Evolutionary conservation across 2,113 vertebrate species (phyloP), one percentile per base, ranked within the genome.

Genomic region (Psilopogon haemacephalus): DNA sequence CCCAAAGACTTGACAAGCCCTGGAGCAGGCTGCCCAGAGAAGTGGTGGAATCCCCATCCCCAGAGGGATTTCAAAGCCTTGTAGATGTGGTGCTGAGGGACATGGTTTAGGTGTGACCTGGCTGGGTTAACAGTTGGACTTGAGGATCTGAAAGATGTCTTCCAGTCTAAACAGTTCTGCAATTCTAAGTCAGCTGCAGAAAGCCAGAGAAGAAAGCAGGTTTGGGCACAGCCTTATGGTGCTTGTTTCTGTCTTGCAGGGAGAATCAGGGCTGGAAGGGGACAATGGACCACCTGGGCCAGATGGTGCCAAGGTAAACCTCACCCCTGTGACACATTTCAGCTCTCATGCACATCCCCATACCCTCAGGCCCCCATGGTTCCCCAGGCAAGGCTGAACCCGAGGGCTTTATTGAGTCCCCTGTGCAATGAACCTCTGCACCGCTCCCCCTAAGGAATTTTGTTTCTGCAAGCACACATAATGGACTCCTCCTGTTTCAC

Each of bases 181-280:
- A 30, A 30, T 32, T 55, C 28, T 55, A 30, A 30, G 28, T 55
- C 6, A 71, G 38, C 80, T 81, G 65, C 56, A 8, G 14, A 75
- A 70, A 69, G 58, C 74, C 32, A 8, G 8, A 59, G 14, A n/a
- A 32, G 1, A 4, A 7, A 24, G 9, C 2, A 2, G 21, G 1
- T 82, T 74, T 35, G 42, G 63, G 63, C 48, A 73, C 38, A 33
- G 58, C 44, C 28, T 89, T 2, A 80, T 1, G 18, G 28, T 42
- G 23, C 42, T 54, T 85, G 17, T n/a, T 80, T 91, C 35, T 93
- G 76, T 63, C 86, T 95, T 93, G 27, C 91, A 99, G 99, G 99
- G 99, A 26, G 98, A 99, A 27, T 72, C 97, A 1, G 99, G 99
- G 54, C 97, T 98, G n/a, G 98, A 98, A 89, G 99, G 99, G 35